Evolutionary conservation across 1,140 invertebrate genomes (phyloP).

Genomic region (Heliconius hermathena): DNA sequence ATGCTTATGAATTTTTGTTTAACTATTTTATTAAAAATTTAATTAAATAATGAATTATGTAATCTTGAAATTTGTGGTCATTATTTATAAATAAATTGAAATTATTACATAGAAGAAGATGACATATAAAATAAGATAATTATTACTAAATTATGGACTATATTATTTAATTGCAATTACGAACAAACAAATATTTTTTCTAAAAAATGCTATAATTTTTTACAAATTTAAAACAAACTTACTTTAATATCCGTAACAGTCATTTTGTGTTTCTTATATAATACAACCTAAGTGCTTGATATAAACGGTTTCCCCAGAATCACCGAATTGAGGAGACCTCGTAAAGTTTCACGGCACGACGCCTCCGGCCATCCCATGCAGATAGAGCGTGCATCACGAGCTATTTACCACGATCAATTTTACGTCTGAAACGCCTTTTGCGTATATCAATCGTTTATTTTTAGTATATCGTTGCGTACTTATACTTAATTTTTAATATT

Average conservation of each 20-base stretch:
- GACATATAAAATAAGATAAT: too few species aligned
- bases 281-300: conserved; percentile 21
- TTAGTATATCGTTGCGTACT: neutral
- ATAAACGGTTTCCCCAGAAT: conserved; percentile 21
- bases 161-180: too few species aligned
- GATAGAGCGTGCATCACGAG: conserved; percentile 47
- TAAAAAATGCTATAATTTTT: neutral
- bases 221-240: neutral
- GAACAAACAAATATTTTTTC: neutral
- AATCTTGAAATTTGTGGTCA: neutral
- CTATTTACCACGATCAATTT: conserved; percentile 64
- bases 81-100: neutral
- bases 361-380: conserved; percentile 44
- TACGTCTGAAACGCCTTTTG: conserved; percentile 37
- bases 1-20: conserved; percentile 22
- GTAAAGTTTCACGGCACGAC: conserved; percentile 56
- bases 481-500: neutral
- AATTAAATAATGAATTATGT: neutral
- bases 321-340: conserved; percentile 42
- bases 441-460: conserved; percentile 28
- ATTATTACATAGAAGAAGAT: too few species aligned
- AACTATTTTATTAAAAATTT: conserved; percentile 1
- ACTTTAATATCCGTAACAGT: neutral
- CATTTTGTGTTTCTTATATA: neutral
- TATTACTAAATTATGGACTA: too few species aligned